Evolutionary conservation across 2,113 vertebrate species (phyloP).

Genomic region (Oncorhynchus mykiss): DNA sequence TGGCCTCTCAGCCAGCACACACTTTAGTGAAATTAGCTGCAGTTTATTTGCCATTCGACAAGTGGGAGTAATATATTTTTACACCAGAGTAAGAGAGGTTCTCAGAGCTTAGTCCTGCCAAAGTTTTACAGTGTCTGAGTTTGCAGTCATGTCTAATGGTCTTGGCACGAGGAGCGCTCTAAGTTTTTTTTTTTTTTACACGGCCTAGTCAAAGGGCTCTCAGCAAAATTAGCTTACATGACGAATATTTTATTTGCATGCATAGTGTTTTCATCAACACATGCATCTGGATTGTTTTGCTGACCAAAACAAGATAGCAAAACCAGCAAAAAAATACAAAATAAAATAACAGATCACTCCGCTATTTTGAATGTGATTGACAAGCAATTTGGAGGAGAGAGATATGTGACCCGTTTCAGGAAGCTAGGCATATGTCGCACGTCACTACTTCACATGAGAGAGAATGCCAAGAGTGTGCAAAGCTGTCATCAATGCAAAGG

Average conservation of each 20-base stretch:
- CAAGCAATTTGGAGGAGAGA: conserved; percentile 15
- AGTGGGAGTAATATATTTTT: conserved; percentile 42
- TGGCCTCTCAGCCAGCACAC: conserved; percentile 29
- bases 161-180: conserved; percentile 44
- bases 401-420: background rate
- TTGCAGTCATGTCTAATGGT: conserved; percentile 59
- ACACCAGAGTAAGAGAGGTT: conserved; percentile 35
- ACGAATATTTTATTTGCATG: conserved; percentile 57
- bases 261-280: conserved; percentile 38
- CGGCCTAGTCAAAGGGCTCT: conserved; percentile 64
- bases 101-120: conserved; percentile 48
- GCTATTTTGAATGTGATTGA: conserved; percentile 20
- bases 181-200: conserved; percentile 32
- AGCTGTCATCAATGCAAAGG: too few species aligned
- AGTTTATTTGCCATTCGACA: conserved; percentile 63
- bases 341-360: conserved; percentile 3
- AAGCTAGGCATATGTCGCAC: too few species aligned
- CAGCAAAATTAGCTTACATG: conserved; percentile 64
- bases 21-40: conserved; percentile 58
- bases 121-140: conserved; percentile 57
- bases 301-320: conserved; percentile 12
- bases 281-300: conserved; percentile 40
- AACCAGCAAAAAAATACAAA: conserved; percentile 17
- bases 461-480: too few species aligned
- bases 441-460: too few species aligned